Base-by-base conservation (phyloP, 2,888 invertebrate species). In the Hydrotaea cyrtoneurina region DNA sequence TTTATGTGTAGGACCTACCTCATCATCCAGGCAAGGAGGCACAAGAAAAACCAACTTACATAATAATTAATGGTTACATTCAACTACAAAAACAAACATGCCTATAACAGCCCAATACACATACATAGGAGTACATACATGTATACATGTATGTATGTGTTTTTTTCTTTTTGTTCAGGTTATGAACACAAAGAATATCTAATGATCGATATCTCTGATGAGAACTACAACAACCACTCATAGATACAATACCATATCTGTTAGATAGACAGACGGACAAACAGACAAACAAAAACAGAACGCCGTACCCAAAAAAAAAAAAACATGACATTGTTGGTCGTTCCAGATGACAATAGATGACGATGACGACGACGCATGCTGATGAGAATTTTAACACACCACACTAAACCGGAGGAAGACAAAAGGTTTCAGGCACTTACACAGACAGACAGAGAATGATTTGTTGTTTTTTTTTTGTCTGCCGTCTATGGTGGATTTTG, bases 331-430 rank as follows among this genome's bases (percentile, higher is more conserved):
- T 64, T 36, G 39, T 84, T 69, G 53, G 73, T 43, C 66, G 19
- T 39, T 36, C 21, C 71, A 62, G 82, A 85, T 86, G 87, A 87
- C 88, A 87, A 86, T 86, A 50, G 83, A 86, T 85, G 87, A 87
- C 87, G 86, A 86, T 85, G 43, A 7, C 43, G 43, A 43, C 43
- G 43, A 86, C 86, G 87, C 87, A 87, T 87, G 88, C 87, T 88
- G 87, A 88, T 88, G 88, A 86, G 88, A 88, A 88, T 86, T 86
- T 83, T 66, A 69, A 66, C 66, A 66, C 43, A 66, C 39, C 66
- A 66, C 36, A 19, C 19, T 57, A 26, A n/a, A 17, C 55, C 17
- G 17, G 39, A 31, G 36, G 19, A 23, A 10, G 36, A 71, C 69
- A 72, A 31, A 31, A 73, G 36, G 75, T 59, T 71, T 64, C 39